These are phyloP conservation scores for Cisticola juncidis DNA, from an alignment of 2,113 vertebrate species.

Conservation along the genomic window DNA sequence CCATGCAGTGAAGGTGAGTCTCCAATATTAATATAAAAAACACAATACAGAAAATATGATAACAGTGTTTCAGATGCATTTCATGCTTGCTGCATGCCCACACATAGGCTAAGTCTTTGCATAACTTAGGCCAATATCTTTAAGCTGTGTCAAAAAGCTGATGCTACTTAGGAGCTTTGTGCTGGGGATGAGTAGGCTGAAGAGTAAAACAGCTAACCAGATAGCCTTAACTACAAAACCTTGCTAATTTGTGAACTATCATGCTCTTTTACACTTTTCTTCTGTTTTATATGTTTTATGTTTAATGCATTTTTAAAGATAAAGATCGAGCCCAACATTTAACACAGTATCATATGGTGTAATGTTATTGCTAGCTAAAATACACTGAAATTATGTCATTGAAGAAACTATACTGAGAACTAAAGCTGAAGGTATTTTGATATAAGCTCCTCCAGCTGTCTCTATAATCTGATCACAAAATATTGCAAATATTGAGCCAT, in stretches of 20 bases:
- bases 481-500: background rate
- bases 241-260: constrained; percentile 25
- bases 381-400: background rate
- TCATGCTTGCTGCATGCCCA: background rate
- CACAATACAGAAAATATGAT: background rate
- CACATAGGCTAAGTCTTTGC: background rate
- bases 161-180: background rate
- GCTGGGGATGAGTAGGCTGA: background rate
- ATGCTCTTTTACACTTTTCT: background rate
- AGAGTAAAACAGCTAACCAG: constrained; percentile 35
- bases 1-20: background rate
- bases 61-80: background rate
- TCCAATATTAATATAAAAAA: background rate
- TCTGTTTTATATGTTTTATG: background rate
- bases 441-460: background rate
- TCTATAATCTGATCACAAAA: background rate
- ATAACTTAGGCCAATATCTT: constrained; percentile 9
- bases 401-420: background rate
- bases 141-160: constrained; percentile 28
- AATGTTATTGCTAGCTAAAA: constrained; percentile 20
- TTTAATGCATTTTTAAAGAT: background rate
- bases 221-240: constrained; percentile 18
- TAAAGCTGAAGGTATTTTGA: background rate
- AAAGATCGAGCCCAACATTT: constrained; percentile 17
- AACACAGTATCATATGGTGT: constrained; percentile 28